phyloP scores from a whole-genome alignment of 1,140 invertebrate genomes.

The Tetragnatha versicolor region DNA sequence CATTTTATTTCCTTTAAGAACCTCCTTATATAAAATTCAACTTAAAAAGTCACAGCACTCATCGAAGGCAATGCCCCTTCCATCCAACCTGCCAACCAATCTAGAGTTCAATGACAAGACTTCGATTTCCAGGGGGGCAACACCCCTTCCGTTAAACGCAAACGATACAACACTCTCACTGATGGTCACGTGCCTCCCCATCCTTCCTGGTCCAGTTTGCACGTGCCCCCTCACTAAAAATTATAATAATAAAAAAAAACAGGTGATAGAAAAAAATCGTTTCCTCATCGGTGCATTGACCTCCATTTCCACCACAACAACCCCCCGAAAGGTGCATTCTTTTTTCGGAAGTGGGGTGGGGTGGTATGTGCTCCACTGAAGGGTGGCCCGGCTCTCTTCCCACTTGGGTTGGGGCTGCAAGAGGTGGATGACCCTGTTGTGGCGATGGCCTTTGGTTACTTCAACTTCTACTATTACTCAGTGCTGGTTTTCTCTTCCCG shows the following conservation, averaged over 20 bases:
- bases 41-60: too few species aligned
- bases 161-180: too few species aligned
- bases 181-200: conserved; percentile 21
- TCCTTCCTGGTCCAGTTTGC: conserved; percentile 45
- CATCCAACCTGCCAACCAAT: too few species aligned
- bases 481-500: too few species aligned
- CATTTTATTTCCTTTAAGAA: too few species aligned
- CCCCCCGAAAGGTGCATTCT: conserved; percentile 6
- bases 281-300: conserved; percentile 49
- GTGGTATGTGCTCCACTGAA: conserved; percentile 15
- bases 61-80: too few species aligned
- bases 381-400: conserved; percentile 2
- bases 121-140: too few species aligned
- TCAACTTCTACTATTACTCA: too few species aligned
- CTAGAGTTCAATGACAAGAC: too few species aligned
- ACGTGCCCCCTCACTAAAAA: not conserved
- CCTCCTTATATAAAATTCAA: too few species aligned
- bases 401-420: conserved; percentile 26
- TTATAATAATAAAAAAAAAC: conserved; percentile 19
- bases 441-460: not conserved
- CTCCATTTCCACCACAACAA: conserved; percentile 10
- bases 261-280: conserved; percentile 35
- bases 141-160: too few species aligned
- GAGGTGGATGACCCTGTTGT: conserved; percentile 33
- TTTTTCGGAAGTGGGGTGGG: conserved; percentile 11